These are phyloP conservation scores for Heliocidaris tuberculata DNA, from an alignment of 35 echinoderm and acorn worm species.

Conservation along the genomic window DNA sequence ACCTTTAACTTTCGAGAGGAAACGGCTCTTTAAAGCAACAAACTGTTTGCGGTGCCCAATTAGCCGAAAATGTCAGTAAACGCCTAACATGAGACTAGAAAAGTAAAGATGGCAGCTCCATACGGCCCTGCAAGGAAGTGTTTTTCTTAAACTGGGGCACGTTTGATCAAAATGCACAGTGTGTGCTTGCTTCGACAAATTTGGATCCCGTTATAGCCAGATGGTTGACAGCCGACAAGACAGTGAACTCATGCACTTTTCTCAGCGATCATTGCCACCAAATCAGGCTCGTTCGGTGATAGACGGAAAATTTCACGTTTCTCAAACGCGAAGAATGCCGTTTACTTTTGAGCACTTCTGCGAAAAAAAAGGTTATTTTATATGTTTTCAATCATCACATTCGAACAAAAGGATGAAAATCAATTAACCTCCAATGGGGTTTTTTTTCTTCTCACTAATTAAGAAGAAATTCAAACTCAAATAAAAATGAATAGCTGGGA, in stretches of 20 bases:
- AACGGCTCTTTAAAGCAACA: background rate
- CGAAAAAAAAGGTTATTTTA: background rate
- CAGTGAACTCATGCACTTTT: slow-evolving; percentile 50
- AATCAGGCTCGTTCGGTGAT: slow-evolving; percentile 41
- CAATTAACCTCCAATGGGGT: no score
- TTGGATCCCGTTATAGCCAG: slow-evolving; percentile 51
- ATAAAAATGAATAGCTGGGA: no score
- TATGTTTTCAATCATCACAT: background rate
- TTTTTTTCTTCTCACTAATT: no score
- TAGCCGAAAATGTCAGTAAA: slow-evolving; percentile 15
- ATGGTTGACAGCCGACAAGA: slow-evolving; percentile 47
- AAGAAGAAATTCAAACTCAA: no score
- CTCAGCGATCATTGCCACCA: slow-evolving; percentile 40
- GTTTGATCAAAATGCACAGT: slow-evolving; percentile 46
- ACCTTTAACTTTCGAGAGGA: background rate
- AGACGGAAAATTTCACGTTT: background rate
- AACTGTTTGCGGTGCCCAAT: background rate
- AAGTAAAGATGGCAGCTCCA: background rate
- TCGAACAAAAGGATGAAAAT: no score
- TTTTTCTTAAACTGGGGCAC: slow-evolving; percentile 24
- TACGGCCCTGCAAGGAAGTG: slow-evolving; percentile 24
- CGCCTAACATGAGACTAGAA: slow-evolving; percentile 23
- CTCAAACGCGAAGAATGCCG: background rate
- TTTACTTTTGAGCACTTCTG: background rate
- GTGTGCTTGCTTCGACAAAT: slow-evolving; percentile 48